phyloP scores from a whole-genome alignment of 92 coral and sea anemone genomes.

The Porites lobata region DNA sequence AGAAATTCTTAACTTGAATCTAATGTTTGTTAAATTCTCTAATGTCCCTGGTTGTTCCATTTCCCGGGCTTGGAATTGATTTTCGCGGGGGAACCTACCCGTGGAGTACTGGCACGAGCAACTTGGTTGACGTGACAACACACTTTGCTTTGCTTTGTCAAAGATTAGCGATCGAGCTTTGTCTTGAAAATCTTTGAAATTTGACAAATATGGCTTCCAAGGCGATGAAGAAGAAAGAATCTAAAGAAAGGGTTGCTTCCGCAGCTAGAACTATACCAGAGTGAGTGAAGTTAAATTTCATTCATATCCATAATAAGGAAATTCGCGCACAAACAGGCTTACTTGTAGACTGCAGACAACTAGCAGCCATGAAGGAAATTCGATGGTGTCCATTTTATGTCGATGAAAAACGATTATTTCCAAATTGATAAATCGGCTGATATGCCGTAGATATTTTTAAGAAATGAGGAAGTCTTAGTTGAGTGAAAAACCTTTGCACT shows the following conservation, averaged over 20 bases:
- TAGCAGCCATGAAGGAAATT: too few species aligned
- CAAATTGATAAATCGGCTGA: too few species aligned
- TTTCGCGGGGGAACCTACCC: background rate
- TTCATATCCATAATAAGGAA: background rate
- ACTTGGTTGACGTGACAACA: conserved; percentile 41
- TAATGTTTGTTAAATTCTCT: too few species aligned
- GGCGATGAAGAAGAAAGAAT: conserved; percentile 98
- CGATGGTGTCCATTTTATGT: too few species aligned
- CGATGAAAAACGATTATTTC: too few species aligned
- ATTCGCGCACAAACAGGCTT: background rate
- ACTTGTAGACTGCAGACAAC: too few species aligned
- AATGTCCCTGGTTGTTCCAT: too few species aligned
- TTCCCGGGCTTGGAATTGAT: background rate
- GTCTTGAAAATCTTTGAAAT: conserved; percentile 31
- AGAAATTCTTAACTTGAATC: too few species aligned
- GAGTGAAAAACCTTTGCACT: too few species aligned
- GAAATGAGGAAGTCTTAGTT: too few species aligned
- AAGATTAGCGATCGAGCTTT: conserved; percentile 9
- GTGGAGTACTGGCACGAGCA: conserved; percentile 33
- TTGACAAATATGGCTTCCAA: conserved; percentile 89
- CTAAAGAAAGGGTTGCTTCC: conserved; percentile 95
- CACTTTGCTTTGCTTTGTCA: conserved; percentile 11
- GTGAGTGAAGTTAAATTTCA: conserved; percentile 66
- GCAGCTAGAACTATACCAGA: conserved; percentile 92
- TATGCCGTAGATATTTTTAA: too few species aligned